Evolutionary conservation across 2,797 vertebrate species (phyloP).

Genomic region (Buceros bicornis): DNA sequence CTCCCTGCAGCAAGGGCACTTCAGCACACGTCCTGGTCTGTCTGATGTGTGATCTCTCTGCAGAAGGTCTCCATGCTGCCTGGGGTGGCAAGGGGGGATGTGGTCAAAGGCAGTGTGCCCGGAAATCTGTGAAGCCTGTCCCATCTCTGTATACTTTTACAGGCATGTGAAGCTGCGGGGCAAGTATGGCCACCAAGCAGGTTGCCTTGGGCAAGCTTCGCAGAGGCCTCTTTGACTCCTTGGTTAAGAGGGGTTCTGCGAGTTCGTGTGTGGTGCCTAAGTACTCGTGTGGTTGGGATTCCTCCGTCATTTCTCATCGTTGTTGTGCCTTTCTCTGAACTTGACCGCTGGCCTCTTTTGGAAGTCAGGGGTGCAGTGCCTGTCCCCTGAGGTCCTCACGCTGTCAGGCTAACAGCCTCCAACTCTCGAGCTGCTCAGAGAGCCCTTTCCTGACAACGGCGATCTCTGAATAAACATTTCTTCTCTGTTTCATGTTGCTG

Average conservation of each 20-base stretch:
- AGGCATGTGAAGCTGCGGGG: background rate
- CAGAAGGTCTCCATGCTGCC: background rate
- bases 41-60: background rate
- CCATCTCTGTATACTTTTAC: background rate
- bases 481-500: background rate
- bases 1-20: background rate
- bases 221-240: background rate
- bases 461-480: background rate
- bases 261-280: background rate
- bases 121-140: background rate
- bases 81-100: background rate
- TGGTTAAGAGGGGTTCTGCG: background rate
- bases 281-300: fast-evolving
- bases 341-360: background rate
- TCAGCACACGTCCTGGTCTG: background rate
- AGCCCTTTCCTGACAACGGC: background rate
- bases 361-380: background rate
- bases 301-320: background rate
- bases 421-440: too few species aligned
- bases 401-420: background rate
- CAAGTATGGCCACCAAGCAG: too few species aligned
- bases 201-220: background rate
- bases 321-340: background rate
- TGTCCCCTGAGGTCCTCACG: fast-evolving
- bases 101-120: background rate